phyloP scores from a whole-genome alignment of 1,140 invertebrate species.

The Panulirus ornatus region DNA sequence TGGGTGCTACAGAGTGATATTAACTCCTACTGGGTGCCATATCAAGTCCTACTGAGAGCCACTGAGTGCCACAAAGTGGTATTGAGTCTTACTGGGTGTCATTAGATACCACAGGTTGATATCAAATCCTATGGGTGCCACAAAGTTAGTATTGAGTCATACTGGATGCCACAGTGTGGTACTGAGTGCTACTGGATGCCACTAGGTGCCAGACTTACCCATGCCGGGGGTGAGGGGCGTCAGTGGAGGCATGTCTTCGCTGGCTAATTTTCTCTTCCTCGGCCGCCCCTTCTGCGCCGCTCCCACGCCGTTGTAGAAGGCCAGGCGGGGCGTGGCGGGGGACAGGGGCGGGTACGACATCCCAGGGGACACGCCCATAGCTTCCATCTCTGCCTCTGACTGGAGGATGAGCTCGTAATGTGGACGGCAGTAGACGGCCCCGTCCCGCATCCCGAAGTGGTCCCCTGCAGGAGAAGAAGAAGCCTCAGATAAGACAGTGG shows the following conservation, averaged over 20 bases:
- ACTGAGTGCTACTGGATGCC: too few relatives aligned
- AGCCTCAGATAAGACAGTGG: too few relatives aligned
- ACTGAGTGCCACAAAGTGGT: too few relatives aligned
- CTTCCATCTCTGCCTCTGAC: constrained; percentile 76
- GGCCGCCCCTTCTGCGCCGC: constrained; percentile 73
- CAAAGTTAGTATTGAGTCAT: too few relatives aligned
- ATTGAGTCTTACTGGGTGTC: too few relatives aligned
- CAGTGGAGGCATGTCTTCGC: constrained; percentile 65
- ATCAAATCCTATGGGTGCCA: too few relatives aligned
- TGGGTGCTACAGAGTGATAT: too few relatives aligned
- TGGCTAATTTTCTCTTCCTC: constrained; percentile 68
- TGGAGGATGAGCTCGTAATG: constrained; percentile 87
- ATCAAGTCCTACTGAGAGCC: too few relatives aligned
- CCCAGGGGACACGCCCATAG: constrained; percentile 56
- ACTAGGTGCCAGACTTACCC: too few relatives aligned
- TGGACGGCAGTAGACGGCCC: constrained; percentile 88
- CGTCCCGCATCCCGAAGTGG: constrained; percentile 81
- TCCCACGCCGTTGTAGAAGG: constrained; percentile 73
- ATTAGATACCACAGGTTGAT: too few relatives aligned
- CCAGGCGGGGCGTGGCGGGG: constrained; percentile 66
- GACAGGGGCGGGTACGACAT: constrained; percentile 71
- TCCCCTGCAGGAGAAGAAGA: constrained; percentile 58
- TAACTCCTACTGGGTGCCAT: too few relatives aligned
- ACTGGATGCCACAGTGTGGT: too few relatives aligned
- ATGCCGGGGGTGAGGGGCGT: constrained; percentile 68